Percentiles rank a stretch among this genome's conserved stretches.
Conservation (phyloP, 2,797 vertebrate genomes). For the Synaphobranchus kaupii region DNA sequence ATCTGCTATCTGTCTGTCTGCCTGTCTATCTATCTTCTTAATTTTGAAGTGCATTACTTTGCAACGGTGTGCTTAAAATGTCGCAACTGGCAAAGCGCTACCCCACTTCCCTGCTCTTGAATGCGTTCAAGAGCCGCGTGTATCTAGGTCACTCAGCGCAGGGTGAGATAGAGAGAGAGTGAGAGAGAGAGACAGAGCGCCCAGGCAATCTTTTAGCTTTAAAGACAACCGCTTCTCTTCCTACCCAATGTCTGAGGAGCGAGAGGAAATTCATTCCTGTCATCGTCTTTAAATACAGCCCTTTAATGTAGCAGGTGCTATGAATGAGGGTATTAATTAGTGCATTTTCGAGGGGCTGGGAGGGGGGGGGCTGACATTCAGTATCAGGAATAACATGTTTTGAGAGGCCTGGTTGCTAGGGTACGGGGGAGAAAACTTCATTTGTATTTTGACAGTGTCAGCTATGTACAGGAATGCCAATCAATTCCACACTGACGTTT, state of each 20-base stretch:
- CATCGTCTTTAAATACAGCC: constrained; percentile 10
- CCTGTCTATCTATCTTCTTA: neutral
- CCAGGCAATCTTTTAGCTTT: neutral
- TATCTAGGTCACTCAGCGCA: constrained; percentile 4
- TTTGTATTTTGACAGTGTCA: constrained; percentile 55
- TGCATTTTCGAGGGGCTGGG: neutral
- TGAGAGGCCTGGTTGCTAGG: constrained; percentile 38
- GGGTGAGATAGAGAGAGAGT: neutral
- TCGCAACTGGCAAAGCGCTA: neutral
- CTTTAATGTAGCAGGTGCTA: constrained; percentile 41
- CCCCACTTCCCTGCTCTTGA: neutral
- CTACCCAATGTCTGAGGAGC: constrained; percentile 21
- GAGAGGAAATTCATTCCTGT: constrained; percentile 37
- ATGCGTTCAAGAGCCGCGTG: neutral
- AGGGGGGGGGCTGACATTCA: neutral
- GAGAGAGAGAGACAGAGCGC: neutral
- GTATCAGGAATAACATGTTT: constrained; percentile 25
- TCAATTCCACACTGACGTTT: constrained; percentile 28
- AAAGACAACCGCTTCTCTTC: constrained; percentile 38
- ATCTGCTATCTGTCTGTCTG: neutral
- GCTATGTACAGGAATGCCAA: constrained; percentile 39
- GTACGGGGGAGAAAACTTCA: constrained; percentile 23
- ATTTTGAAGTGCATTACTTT: neutral
- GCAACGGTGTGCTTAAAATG: neutral
- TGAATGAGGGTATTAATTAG: constrained; percentile 56